Base-by-base conservation (phyloP, 2,888 invertebrate genomes). In the Stramonita haemastoma region DNA sequence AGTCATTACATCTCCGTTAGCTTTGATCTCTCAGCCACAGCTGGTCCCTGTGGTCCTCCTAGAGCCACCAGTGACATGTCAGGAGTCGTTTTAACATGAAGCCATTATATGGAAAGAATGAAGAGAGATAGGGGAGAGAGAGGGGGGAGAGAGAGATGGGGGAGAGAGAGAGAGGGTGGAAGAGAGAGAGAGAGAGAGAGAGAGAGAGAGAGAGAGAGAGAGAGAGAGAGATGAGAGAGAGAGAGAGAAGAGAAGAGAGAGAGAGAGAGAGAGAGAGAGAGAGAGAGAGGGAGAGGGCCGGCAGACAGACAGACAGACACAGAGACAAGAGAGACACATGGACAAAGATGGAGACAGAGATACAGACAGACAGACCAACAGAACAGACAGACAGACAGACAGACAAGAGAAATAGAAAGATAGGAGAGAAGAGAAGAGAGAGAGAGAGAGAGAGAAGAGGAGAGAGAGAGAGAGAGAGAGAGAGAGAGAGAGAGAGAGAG, bases 221-320 rank as follows among this genome's bases (percentile, higher is more conserved):
- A 19, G 19, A 19, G 2, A 15, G 1, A 15, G 15, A 22, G 60
- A 1, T 13, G 6, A 13, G 13, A 13, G 13, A 13, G 13, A 8
- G 19, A 60, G 19, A 60, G 19, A 60, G 1, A 15, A 19, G 22
- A 15, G 22, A 15, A 1, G 19, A 60, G 26, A 73, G 26, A 73
- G n/a, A 73, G 6, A 73, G 26, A 73, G 26, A 73, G 26, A 73
- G n/a, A 70, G 22, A 73, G 1, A 13, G 19, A 13, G 19, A 13
- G 1, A 19, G 22, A 1, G 22, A 2, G 22, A 84, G 34, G 73
- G 89, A 57, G 66, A 73, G n/a, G 66, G 22, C 87, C 81, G 86
- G 83, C 88, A 89, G 83, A 88, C 90, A 89, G 84, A 88, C 85
- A 85, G 87, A 85, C 60, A 46, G 87, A 79, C 60, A 87, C 90